These are phyloP conservation scores for Harpagus bidentatus DNA, from an alignment of 2,113 vertebrate genomes.

Conservation along the genomic window DNA sequence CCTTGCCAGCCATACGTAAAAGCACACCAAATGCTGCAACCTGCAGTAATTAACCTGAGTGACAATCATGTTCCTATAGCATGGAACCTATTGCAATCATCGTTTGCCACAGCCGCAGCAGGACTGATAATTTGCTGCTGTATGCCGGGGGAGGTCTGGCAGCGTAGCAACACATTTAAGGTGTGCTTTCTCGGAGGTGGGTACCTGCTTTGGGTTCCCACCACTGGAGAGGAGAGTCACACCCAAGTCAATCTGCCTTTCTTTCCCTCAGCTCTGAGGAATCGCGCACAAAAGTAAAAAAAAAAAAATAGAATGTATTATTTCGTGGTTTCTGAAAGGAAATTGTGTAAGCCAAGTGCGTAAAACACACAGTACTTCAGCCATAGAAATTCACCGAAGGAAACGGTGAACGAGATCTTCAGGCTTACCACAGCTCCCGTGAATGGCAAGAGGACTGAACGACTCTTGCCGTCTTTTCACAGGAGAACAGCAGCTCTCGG, in stretches of 20 bases:
- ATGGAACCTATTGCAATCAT: background rate
- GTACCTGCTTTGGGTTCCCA: background rate
- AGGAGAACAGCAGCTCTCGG: background rate
- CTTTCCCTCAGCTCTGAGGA: background rate
- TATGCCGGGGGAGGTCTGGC: background rate
- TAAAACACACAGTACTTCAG: background rate
- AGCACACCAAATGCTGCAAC: background rate
- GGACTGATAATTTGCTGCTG: background rate
- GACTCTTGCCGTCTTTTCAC: background rate
- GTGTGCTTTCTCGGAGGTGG: background rate
- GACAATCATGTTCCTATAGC: fast-evolving
- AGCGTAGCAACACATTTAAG: background rate
- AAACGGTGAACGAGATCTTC: background rate
- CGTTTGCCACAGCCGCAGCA: background rate
- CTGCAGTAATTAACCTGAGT: background rate
- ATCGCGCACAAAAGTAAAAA: background rate
- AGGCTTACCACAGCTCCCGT: background rate
- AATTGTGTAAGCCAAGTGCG: background rate
- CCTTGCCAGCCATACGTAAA: background rate
- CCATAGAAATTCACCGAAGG: background rate
- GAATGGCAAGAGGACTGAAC: background rate
- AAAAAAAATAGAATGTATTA: background rate
- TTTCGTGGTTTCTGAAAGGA: background rate
- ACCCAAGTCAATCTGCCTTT: background rate
- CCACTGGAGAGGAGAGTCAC: background rate